Percentiles rank a stretch among this genome's conserved stretches.
phyloP scores from a whole-genome alignment of 2,888 invertebrate genomes.

The Coenonympha arcania region DNA sequence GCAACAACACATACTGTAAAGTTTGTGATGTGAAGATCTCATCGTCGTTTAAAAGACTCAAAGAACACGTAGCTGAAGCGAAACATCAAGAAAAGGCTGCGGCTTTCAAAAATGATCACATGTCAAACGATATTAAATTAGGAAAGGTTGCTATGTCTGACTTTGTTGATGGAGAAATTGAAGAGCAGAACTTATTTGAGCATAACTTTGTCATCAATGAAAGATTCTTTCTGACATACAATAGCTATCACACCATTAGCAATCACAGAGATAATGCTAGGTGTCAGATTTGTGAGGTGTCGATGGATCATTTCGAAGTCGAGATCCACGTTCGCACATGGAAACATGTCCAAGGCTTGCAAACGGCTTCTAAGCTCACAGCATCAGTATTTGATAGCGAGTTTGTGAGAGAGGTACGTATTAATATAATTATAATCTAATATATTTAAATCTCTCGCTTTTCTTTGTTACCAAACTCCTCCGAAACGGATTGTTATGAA shows the following conservation, averaged over 20 bases:
- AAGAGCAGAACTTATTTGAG: not conserved
- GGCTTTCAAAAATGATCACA: not conserved
- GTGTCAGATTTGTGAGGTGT: conserved; percentile 33
- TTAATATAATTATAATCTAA: too few species aligned
- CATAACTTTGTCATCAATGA: conserved; percentile 33
- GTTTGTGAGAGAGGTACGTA: conserved; percentile 31
- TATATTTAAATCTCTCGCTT: too few species aligned
- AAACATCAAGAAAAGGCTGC: conserved; percentile 31
- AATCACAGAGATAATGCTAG: conserved; percentile 13
- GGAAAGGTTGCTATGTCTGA: not conserved
- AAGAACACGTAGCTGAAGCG: conserved; percentile 37
- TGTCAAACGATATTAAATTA: too few species aligned
- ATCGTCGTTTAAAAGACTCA: conserved; percentile 33
- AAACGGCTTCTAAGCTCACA: conserved; percentile 17
- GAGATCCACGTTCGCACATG: conserved; percentile 11
- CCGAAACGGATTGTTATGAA: too few species aligned
- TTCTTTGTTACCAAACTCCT: too few species aligned
- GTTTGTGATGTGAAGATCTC: conserved; percentile 33
- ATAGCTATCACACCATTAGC: conserved; percentile 31
- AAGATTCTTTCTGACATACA: conserved; percentile 28
- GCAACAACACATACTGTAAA: conserved; percentile 32
- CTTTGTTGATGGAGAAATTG: conserved; percentile 1
- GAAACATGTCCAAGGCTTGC: conserved; percentile 18
- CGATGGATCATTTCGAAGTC: not conserved
- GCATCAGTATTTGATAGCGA: conserved; percentile 17